Base-by-base conservation (phyloP, 1,140 invertebrate genomes). In the Micrasema longulum region DNA sequence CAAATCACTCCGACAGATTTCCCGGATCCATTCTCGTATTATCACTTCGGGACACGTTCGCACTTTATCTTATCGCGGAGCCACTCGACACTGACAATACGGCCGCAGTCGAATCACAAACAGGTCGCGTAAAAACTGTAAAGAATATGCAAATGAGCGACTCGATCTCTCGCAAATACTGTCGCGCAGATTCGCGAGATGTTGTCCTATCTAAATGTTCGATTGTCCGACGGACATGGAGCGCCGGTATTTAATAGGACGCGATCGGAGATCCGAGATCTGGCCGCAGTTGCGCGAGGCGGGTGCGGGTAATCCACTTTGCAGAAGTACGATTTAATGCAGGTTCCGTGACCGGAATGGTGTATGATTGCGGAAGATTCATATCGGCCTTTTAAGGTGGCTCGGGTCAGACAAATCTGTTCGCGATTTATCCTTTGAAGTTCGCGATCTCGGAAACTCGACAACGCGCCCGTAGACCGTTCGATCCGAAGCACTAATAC, bases 331-430 rank as follows among this genome's bases (percentile, higher is more conserved):
- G 16, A 60, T 38, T 60, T 60, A 60, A 60, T 60, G 55, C 55
- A 38, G 41, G 23, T 41, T 41, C 36, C 55, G 55, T 60, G 55
- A 60, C 55, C 22, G 16, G 55, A 60, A 60, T 60, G 16, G 55
- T 22, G 55, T 31, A 60, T 41, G 55, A 60, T 60, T 41, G 55
- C 55, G 55, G 35, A 41, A 60, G 55, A 60, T 60, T 60, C 55
- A 43, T 60, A 60, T 60, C 55, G 55, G 35, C 35, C 35, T 11
- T n/a, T 41, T 20, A 22, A 38, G 55, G 55, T 38, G 36, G 36
- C 55, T 41, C 36, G 36, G 50, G 50, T 22, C 50, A 53, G 50
- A 20, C 26, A 22, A 53, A 60, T 60, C 36, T 12, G 55, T 38
- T 18, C 7, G 12, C 22, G 52, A 53, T 31, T 53, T 53, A 38